Evolutionary conservation across 2,888 invertebrate genomes (phyloP), one percentile per base, ranked within the genome.

Genomic region (Liodrosophila aerea): DNA sequence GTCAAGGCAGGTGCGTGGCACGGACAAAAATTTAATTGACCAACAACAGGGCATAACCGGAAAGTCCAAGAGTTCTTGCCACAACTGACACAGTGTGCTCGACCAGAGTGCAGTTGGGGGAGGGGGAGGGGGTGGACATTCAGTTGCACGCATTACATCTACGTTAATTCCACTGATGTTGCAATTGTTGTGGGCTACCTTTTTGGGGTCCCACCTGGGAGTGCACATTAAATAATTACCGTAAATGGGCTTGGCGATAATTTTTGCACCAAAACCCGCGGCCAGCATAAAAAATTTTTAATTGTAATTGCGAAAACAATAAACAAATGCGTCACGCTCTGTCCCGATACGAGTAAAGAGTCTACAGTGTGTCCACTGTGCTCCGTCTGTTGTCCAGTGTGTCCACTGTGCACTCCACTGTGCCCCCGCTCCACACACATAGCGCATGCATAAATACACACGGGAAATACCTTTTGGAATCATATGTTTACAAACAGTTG

Each of bases 171-270:
- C 81, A 62, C 56, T 53, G 62, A 41, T 54, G 54, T 57, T 50
- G n/a, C 58, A 64, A 51, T 47, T 62, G 61, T 64, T 54, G n/a
- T n/a, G n/a, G n/a, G 45, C 58, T 59, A 51, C 60, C 61, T 64
- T 62, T 63, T 64, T 53, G 54, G 62, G 53, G 58, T 51, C 63
- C 63, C 88, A 82, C 82, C 73, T 73, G 88, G 89, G 88, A 87
- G 73, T 72, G 71, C 64, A 82, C 88, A 88, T 88, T 88, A 87
- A 89, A 89, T 89, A 88, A 88, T 88, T 88, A 88, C 86, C 86
- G 68, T 87, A 87, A 88, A 88, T 89, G 87, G 86, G 87, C 77
- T 87, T 77, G 80, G 83, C 78, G 85, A 87, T 84, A 84, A 87
- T 86, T 87, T 86, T 87, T 84, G 83, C 85, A 87, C 78, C 86